Evolutionary conservation across 1,140 invertebrate species (phyloP).

Genomic region (Papilio xuthus): DNA sequence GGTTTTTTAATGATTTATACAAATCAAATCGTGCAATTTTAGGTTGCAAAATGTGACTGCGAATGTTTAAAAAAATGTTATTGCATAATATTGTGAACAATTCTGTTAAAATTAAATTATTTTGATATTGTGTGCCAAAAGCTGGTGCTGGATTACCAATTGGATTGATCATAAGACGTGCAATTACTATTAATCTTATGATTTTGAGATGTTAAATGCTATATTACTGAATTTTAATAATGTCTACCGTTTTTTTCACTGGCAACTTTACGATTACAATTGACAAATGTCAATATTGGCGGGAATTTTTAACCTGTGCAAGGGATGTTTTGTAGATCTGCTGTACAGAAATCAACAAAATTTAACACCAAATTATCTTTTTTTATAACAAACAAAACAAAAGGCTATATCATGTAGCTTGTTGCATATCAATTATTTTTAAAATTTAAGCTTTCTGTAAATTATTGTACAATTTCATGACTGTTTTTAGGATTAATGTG

Average conservation of each 20-base stretch:
- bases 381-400: slow-evolving; percentile 41
- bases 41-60: background rate
- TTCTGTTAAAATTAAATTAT: background rate
- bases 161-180: slow-evolving; percentile 17
- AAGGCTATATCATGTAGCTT: slow-evolving; percentile 70
- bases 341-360: background rate
- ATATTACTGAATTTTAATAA: slow-evolving; percentile 12
- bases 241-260: background rate
- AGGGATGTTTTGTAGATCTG: slow-evolving; percentile 40
- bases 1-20: background rate
- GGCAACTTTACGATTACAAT: background rate
- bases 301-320: background rate
- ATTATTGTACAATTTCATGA: slow-evolving; percentile 78
- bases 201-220: slow-evolving; percentile 16
- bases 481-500: slow-evolving; percentile 67
- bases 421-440: slow-evolving; percentile 77
- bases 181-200: slow-evolving; percentile 35
- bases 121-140: slow-evolving; percentile 31
- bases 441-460: slow-evolving; percentile 73
- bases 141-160: slow-evolving; percentile 17
- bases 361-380: slow-evolving; percentile 18
- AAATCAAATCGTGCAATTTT: background rate
- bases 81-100: background rate
- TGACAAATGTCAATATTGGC: slow-evolving; percentile 8
- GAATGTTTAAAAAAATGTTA: slow-evolving; percentile 11